Conservation (phyloP, 1,140 invertebrate species). For the Drosophila elegans region DNA sequence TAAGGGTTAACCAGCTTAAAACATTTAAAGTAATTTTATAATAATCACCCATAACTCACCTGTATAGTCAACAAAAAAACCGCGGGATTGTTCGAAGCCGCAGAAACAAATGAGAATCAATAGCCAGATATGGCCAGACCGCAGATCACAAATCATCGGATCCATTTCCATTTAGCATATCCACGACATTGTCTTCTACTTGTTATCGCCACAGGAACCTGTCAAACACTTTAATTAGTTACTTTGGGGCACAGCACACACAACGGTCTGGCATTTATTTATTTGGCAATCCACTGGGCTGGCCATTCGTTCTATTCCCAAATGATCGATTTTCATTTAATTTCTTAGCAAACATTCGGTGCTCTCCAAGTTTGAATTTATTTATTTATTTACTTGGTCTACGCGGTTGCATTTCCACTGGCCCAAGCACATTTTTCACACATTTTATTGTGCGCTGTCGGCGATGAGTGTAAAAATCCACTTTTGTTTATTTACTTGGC, state of each 20-base stretch:
- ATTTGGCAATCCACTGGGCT: constrained; percentile 25
- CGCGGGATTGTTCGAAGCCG: constrained; percentile 4
- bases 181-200: constrained; percentile 13
- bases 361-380: constrained; percentile 44
- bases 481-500: constrained; percentile 82
- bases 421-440: constrained; percentile 72
- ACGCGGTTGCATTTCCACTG: constrained; percentile 62
- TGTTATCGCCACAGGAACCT: constrained; percentile 27
- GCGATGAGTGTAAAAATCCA: constrained; percentile 71
- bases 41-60: constrained; percentile 31
- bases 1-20: background rate
- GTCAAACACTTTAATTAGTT: constrained; percentile 31
- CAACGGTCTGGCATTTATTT: constrained; percentile 32
- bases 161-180: constrained; percentile 39
- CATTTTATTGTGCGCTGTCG: constrained; percentile 72
- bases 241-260: constrained; percentile 16
- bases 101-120: constrained; percentile 44
- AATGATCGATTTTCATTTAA: constrained; percentile 79
- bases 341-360: constrained; percentile 59
- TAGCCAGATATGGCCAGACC: constrained; percentile 35
- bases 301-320: constrained; percentile 27
- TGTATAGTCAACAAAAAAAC: constrained; percentile 64
- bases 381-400: constrained; percentile 71
- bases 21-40: too few relatives aligned
- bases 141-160: constrained; percentile 32